Conservation (phyloP, 1,140 invertebrate genomes). For the Drosophila simulans region DNA sequence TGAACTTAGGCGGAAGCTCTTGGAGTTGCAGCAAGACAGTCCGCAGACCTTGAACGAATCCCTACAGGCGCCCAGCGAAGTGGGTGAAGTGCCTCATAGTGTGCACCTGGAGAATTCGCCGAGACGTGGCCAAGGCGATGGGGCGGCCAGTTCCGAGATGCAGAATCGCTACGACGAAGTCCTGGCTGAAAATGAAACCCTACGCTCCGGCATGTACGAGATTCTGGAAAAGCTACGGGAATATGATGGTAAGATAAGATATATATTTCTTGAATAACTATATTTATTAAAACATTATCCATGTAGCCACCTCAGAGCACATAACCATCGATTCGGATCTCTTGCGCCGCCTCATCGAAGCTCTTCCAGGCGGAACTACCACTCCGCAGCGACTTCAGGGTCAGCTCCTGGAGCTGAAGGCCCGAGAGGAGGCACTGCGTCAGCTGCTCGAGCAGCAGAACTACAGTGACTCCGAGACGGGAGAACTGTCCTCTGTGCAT, state of each 20-base stretch:
- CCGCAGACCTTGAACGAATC: slow-evolving; percentile 23
- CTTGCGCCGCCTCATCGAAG: slow-evolving; percentile 86
- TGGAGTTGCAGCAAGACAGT: slow-evolving; percentile 37
- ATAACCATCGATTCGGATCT: slow-evolving; percentile 86
- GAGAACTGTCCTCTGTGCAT: slow-evolving; percentile 72
- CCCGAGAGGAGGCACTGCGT: slow-evolving; percentile 86
- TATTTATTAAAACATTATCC: not conserved
- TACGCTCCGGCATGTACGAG: slow-evolving; percentile 88
- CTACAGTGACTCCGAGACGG: slow-evolving; percentile 56
- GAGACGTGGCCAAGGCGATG: slow-evolving; percentile 67
- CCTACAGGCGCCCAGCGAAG: slow-evolving; percentile 56
- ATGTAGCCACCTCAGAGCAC: slow-evolving; percentile 74
- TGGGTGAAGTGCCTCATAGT: slow-evolving; percentile 64
- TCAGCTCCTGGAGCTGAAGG: slow-evolving; percentile 86
- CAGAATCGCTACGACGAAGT: slow-evolving; percentile 84
- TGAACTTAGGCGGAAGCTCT: slow-evolving; percentile 61
- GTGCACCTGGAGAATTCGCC: slow-evolving; percentile 55
- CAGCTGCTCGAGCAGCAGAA: slow-evolving; percentile 71
- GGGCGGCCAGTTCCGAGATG: slow-evolving; percentile 69
- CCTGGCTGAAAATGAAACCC: slow-evolving; percentile 87
- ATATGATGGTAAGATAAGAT: slow-evolving; percentile 85
- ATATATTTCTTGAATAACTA: no score
- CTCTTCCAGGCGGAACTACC: slow-evolving; percentile 76
- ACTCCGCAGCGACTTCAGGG: slow-evolving; percentile 87
- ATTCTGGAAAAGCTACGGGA: slow-evolving; percentile 87